Conservation (phyloP, 1,140 invertebrate species). For the Drosophila lini region DNA sequence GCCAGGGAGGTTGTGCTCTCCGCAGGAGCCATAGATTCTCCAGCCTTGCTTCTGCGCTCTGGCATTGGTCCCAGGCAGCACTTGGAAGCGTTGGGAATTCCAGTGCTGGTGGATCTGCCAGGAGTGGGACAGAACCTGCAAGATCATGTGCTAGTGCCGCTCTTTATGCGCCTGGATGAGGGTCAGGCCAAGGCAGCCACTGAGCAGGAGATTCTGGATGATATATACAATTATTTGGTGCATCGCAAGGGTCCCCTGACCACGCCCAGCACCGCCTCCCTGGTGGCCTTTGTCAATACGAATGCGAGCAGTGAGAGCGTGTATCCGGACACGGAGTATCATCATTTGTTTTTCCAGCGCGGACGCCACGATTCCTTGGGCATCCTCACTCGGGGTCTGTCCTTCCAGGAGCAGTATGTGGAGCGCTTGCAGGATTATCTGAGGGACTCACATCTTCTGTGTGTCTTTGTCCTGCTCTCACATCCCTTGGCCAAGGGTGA, state of each 20-base stretch:
- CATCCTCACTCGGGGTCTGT: conserved; percentile 40
- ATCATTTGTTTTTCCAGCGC: conserved; percentile 57
- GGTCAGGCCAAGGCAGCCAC: conserved; percentile 37
- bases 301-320: conserved; percentile 31
- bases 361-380: conserved; percentile 38
- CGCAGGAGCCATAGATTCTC: conserved; percentile 86
- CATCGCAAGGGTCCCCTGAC: conserved; percentile 84
- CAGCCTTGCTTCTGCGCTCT: conserved; percentile 86
- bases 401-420: conserved; percentile 49
- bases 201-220: conserved; percentile 36
- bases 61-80: conserved; percentile 85
- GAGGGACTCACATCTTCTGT: conserved; percentile 38
- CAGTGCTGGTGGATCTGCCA: conserved; percentile 84
- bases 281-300: conserved; percentile 65
- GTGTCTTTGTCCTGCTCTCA: conserved; percentile 88
- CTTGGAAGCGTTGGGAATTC: conserved; percentile 84
- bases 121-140: conserved; percentile 88
- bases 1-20: conserved; percentile 86
- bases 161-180: conserved; percentile 60
- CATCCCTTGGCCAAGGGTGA: conserved; percentile 90
- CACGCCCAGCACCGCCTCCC: conserved; percentile 84
- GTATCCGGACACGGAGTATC: conserved; percentile 79
- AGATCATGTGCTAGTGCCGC: conserved; percentile 85
- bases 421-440: conserved; percentile 26
- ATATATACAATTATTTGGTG: conserved; percentile 59